Evolutionary conservation across 2,113 vertebrate species (phyloP), one percentile per base, ranked within the genome.

Genomic region (Hippocampus zosterae): DNA sequence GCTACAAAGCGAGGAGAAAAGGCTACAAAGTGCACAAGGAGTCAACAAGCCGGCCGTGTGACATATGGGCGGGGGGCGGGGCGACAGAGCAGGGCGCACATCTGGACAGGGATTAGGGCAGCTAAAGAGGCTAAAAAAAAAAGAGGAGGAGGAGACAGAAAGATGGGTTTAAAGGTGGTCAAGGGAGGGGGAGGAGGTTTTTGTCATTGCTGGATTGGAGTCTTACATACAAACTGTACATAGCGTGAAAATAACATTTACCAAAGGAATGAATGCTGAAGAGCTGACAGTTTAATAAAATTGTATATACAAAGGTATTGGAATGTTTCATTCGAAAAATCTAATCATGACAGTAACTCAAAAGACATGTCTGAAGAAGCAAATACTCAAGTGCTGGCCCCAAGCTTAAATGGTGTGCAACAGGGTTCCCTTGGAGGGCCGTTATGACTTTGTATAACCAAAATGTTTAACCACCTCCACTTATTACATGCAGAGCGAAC

Each of bases 51-150:
- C 13, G 67, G 33, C 64, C 1, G 65, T 68, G 82, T 68, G 82
- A 81, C 80, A 90, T 87, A 85, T 86, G 81, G 78, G 74, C 80
- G 41, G 5, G 78, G 74, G 69, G 78, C 80, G 74, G 81, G 76
- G 72, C 83, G 85, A 81, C 81, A 77, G 82, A 83, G 79, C 68
- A 79, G 81, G 78, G 85, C 79, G 86, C 85, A 90, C 89, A 91
- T 90, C 88, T 90, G 89, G 88, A 87, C 83, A 61, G 84, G 85
- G 89, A 91, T 91, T 91, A 90, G 73, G 85, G 81, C 74, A 78
- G 84, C 85, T 87, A 88, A 89, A 89, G 86, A 84, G 90, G 84
- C 85, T 84, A 87, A 85, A 88, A 87, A 90, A 50, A 50, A 50
- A 53, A 21, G 21, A 87, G 81, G 85, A 89, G 85, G 79, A 83